Base-by-base conservation (phyloP, 2,113 vertebrate genomes). In the Brachionichthys hirsutus region DNA sequence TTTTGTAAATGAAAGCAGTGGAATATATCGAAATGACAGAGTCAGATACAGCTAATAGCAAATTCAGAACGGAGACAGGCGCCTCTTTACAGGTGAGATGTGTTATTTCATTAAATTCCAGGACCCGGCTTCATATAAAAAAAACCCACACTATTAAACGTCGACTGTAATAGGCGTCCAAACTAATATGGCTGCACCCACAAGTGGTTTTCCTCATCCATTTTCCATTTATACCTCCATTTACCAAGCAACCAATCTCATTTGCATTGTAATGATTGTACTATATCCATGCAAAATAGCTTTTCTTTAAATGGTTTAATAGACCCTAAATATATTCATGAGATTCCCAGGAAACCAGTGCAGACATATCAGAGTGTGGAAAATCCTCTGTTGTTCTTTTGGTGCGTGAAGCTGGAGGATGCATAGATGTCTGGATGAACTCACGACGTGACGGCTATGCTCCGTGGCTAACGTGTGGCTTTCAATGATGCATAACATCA, bases 241-340 rank as follows among this genome's bases (percentile, higher is more conserved):
- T 91, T 88, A 86, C 84, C 78, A 63, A 83, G 56, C 72, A 76
- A 66, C 56, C 67, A 51, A 61, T 81, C 84, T 83, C 65, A 89
- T 91, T 89, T 89, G 78, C 86, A 89, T 90, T 73, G 78, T 89
- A 87, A 90, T 91, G 84, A 89, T 85, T 77, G 82, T 73, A 77
- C 54, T 60, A 73, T 72, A 78, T 70, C 84, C 80, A 77, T 85
- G 78, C 75, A 78, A 84, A 89, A 74, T 76, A 83, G 83, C 82
- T 79, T 73, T 84, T n/a, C n/a, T 83, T 75, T 80, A 87, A 89
- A 79, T 62, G 80, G 48, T 80, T 89, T 89, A 90, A 89, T 85
- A 80, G 81, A n/a, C 35, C 63, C 73, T 67, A 84, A 85, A 87
- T 88, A 81, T 90, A 90, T 91, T 89, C 89, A 90, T 87, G 88